Evolutionary conservation across 35 echinoderm and acorn worm species (phyloP), one percentile per base, ranked within the genome.

Genomic region (Ophioderma brevispina): DNA sequence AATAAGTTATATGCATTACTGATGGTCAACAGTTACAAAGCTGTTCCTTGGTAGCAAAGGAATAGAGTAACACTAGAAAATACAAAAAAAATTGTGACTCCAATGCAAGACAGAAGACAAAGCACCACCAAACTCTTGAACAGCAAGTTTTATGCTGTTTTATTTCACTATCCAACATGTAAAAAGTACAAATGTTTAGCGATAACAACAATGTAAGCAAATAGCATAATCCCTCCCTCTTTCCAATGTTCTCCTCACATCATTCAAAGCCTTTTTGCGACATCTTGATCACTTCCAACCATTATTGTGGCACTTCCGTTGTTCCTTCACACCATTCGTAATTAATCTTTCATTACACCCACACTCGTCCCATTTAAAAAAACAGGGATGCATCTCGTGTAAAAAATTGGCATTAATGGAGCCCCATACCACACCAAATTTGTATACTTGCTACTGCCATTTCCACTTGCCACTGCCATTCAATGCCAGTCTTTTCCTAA

Each of bases 161-260:
- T 85, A 85, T 85, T 85, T 85, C 83, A 85, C 52, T 70, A 70
- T 70, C n/a, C 83, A 85, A 85, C 83, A 85, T 85, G 83, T 85
- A 85, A 85, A 85, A 85, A 85, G 83, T 85, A 85, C 83, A 85
- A 85, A 85, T 85, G 52, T 85, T 35, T 85, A 85, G 83, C 83
- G 35, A 64, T 85, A 85, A 85, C 83, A 85, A 85, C 52, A 85
- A 85, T 85, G 55, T 85, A 85, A 85, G 83, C 83, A 85, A 85
- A 85, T 52, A 85, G 83, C 83, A 85, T 37, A 85, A 64, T 64
- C 63, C 50, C 83, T 63, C 83, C 83, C 43, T n/a, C 17, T 64
- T 31, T 64, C 52, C 37, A 85, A 37, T 39, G 35, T 63, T n/a
- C 63, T 33, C 83, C 36, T 63, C 55, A 33, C 13, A 84, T 49